Evolutionary conservation across 2,113 vertebrate species (phyloP).

Genomic region (Chauna torquata): DNA sequence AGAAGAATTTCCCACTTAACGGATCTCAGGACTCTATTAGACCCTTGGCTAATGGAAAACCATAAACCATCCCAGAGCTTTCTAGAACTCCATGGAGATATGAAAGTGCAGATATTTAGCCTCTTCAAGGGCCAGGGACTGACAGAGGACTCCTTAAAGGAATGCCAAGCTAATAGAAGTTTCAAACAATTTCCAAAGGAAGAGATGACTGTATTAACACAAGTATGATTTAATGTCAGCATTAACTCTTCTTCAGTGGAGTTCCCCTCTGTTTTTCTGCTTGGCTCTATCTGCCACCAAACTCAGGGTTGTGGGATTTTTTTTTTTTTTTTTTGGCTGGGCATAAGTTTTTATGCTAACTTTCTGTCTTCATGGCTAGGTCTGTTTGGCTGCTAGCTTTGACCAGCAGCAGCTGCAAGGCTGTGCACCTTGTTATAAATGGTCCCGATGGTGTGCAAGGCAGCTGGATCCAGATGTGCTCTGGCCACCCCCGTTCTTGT

Average conservation of each 20-base stretch:
- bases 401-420: fast-evolving
- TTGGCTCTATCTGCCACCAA: background rate
- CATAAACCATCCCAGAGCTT: conserved; percentile 74
- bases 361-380: background rate
- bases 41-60: conserved; percentile 78
- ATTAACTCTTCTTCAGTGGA: conserved; percentile 15
- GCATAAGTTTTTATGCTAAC: fast-evolving
- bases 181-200: conserved; percentile 49
- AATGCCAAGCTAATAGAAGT: conserved; percentile 66
- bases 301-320: background rate
- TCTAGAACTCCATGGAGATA: conserved; percentile 72
- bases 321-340: background rate
- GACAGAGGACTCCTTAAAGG: conserved; percentile 72
- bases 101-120: conserved; percentile 71
- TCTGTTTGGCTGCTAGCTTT: background rate
- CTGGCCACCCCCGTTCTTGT: background rate
- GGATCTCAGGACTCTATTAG: conserved; percentile 74
- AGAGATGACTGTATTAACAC: conserved; percentile 46
- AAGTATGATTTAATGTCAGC: conserved; percentile 60
- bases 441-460: background rate
- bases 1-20: conserved; percentile 78
- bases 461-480: background rate
- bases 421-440: fast-evolving
- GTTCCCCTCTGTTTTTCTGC: background rate
- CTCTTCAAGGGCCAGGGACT: conserved; percentile 68